Evolutionary conservation across 2,797 vertebrate species (phyloP).

Genomic region (Neosilurus hyrtlii): DNA sequence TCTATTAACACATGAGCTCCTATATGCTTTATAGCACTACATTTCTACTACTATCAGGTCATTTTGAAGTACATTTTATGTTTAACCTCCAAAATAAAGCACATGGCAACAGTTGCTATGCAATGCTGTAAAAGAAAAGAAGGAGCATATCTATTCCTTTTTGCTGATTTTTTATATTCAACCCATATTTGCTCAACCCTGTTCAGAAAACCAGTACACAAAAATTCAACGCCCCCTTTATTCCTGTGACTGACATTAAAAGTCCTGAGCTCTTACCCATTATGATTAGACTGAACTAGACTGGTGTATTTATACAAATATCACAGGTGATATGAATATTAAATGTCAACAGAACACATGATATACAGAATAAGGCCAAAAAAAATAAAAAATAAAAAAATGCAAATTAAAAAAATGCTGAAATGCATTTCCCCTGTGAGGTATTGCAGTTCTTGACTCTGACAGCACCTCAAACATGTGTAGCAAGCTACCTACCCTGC

Average conservation of each 20-base stretch:
- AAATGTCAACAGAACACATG: conserved; percentile 20
- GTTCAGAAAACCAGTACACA: conserved; percentile 34
- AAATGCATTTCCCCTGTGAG: not conserved
- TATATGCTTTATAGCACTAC: not conserved
- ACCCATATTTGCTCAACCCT: conserved; percentile 33
- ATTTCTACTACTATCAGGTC: not conserved
- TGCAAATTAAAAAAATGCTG: not conserved
- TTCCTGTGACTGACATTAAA: conserved; percentile 40
- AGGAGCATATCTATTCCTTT: conserved; percentile 18
- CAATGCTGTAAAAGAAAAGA: conserved; percentile 26
- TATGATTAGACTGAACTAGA: conserved; percentile 5
- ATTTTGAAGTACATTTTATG: conserved; percentile 35
- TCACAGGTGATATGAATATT: conserved; percentile 30
- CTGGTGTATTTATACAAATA: conserved; percentile 33
- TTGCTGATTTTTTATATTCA: conserved; percentile 39
- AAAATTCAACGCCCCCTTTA: conserved; percentile 25
- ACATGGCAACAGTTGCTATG: conserved; percentile 46
- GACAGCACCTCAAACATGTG: not conserved
- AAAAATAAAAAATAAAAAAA: too few relatives aligned
- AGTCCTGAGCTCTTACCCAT: conserved; percentile 20
- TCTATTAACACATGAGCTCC: not conserved
- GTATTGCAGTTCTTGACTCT: not conserved
- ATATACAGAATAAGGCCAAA: conserved; percentile 14
- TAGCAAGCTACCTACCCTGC: not conserved
- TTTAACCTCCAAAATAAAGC: conserved; percentile 31